Percentiles rank a stretch among this genome's conserved stretches.
Evolutionary conservation across 2,797 vertebrate species (phyloP).

Genomic region (Heliangelus exortis): DNA sequence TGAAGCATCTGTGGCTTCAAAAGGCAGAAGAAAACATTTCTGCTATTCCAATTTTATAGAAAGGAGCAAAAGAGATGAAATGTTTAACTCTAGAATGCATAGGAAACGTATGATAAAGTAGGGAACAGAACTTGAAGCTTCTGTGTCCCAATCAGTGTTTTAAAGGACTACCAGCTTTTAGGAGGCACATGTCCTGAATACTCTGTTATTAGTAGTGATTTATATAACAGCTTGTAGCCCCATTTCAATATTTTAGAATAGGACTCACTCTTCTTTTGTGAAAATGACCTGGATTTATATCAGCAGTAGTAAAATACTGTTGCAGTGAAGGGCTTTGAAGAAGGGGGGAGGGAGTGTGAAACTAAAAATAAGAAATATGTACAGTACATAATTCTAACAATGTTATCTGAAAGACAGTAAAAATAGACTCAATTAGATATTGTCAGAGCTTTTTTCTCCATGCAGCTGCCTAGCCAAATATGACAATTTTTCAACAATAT

Average conservation of each 20-base stretch:
- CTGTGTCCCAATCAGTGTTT: background rate
- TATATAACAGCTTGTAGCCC: constrained; percentile 14
- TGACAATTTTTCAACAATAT: constrained; percentile 79
- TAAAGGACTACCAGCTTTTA: background rate
- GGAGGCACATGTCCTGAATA: constrained; percentile 10
- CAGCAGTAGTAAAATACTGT: constrained; percentile 7
- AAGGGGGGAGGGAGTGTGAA: constrained; percentile 36
- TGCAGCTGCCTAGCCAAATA: constrained; percentile 83
- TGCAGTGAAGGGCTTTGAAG: constrained; percentile 52
- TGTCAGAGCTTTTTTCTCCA: constrained; percentile 81
- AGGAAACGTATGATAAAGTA: background rate
- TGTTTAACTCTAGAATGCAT: background rate
- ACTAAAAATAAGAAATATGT: constrained; percentile 74
- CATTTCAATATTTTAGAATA: background rate
- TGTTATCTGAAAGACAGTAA: constrained; percentile 76
- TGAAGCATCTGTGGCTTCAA: background rate
- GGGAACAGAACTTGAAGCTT: background rate
- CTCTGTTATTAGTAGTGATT: constrained; percentile 41
- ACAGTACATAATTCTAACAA: constrained; percentile 79
- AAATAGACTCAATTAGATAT: constrained; percentile 83
- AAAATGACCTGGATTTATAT: constrained; percentile 54
- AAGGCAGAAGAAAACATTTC: background rate
- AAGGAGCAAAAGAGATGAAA: background rate
- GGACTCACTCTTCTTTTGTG: background rate
- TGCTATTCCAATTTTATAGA: background rate